phyloP scores from a whole-genome alignment of 2,888 invertebrate genomes.

The Latrodectus elegans region DNA sequence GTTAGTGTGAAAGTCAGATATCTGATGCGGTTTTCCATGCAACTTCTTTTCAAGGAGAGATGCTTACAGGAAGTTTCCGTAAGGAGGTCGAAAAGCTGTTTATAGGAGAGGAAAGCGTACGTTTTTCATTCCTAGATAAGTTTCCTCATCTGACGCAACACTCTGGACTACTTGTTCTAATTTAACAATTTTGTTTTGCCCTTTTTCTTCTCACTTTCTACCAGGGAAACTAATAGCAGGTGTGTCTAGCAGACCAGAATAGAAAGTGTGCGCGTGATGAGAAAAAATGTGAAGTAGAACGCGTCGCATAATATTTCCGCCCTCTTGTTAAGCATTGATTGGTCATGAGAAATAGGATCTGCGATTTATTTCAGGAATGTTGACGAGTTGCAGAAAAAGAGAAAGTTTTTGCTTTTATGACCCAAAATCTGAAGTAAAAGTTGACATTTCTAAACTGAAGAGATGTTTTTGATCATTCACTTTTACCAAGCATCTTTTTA shows the following conservation, averaged over 20 bases:
- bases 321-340: constrained; percentile 1
- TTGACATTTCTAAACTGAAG: not conserved
- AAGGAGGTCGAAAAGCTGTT: constrained; percentile 41
- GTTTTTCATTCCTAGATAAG: not conserved
- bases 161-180: not conserved
- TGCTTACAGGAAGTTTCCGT: constrained; percentile 21
- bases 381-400: constrained; percentile 13
- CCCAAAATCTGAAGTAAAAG: constrained; percentile 2
- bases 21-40: too few species aligned
- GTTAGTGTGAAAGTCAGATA: too few species aligned
- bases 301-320: constrained; percentile 25
- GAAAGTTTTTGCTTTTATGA: constrained; percentile 32
- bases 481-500: not conserved
- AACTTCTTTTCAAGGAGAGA: too few species aligned
- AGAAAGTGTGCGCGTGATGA: constrained; percentile 28
- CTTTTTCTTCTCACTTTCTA: constrained; percentile 51
- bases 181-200: constrained; percentile 14
- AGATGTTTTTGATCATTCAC: not conserved
- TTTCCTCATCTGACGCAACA: constrained; percentile 26
- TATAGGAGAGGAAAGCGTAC: constrained; percentile 35
- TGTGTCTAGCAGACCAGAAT: constrained; percentile 34
- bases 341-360: constrained; percentile 29
- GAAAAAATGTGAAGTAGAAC: constrained; percentile 26
- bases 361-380: constrained; percentile 10
- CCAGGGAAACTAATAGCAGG: constrained; percentile 30